These are phyloP conservation scores for Flabesymbios commensalis DNA, from an alignment of 2,888 invertebrate genomes.

Conservation along the genomic window DNA sequence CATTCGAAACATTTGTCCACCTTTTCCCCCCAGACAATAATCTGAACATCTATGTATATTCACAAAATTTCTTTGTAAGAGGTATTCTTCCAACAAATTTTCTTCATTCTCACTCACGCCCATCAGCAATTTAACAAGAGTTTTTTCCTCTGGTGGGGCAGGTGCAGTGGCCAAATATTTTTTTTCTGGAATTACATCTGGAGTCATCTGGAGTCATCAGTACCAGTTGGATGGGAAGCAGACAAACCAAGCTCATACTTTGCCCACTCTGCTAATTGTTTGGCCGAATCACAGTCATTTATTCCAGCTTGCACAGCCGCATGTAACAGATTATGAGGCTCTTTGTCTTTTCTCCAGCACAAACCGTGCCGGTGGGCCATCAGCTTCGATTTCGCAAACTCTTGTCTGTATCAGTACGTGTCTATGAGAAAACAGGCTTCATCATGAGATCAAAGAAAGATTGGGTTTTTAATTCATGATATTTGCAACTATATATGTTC, in stretches of 20 bases:
- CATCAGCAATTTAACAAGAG: slow-evolving; percentile 33
- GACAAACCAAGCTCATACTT: slow-evolving; percentile 27
- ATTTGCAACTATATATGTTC: slow-evolving; percentile 30
- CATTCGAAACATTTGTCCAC: slow-evolving; percentile 37
- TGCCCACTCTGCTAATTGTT: slow-evolving; percentile 27
- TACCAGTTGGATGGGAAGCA: slow-evolving; percentile 34
- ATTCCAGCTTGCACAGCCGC: slow-evolving; percentile 20
- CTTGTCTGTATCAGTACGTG: neutral
- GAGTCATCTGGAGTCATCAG: slow-evolving; percentile 25
- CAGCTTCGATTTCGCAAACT: slow-evolving; percentile 20
- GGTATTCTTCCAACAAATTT: slow-evolving; percentile 31
- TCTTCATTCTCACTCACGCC: slow-evolving; percentile 33
- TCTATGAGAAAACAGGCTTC: slow-evolving; percentile 33
- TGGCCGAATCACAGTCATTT: slow-evolving; percentile 22
- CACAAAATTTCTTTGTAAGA: slow-evolving; percentile 26
- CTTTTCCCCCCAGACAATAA: slow-evolving; percentile 27
- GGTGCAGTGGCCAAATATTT: slow-evolving; percentile 34
- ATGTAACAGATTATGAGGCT: slow-evolving; percentile 32
- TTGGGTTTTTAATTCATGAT: slow-evolving; percentile 36
- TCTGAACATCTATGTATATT: slow-evolving; percentile 36
- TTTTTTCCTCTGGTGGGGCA: slow-evolving; percentile 35
- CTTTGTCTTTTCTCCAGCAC: slow-evolving; percentile 34
- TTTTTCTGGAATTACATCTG: slow-evolving; percentile 35
- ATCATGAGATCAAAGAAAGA: slow-evolving; percentile 35
- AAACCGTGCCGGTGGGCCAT: slow-evolving; percentile 38